Base-by-base conservation (phyloP, 2,888 invertebrate species). In the Aleiodes testaceus region DNA sequence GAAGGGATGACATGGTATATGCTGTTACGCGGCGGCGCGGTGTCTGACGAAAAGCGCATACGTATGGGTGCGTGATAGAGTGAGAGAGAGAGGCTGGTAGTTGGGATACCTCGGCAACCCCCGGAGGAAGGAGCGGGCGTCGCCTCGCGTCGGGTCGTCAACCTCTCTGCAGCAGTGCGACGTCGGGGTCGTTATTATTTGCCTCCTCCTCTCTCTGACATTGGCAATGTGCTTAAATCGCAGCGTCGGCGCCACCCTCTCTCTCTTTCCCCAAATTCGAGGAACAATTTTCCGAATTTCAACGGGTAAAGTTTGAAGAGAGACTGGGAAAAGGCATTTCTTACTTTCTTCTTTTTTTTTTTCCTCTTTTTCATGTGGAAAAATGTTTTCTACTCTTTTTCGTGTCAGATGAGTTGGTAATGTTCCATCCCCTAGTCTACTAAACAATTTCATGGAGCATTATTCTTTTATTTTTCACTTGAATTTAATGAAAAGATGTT, bases 131-230 rank as follows among this genome's bases (percentile, higher is more conserved):
- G 79, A 79, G 84, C 83, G 84, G 84, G 84, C 83, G 83, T 84
- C 82, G 84, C 80, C 83, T 74, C 75, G 69, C 82, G 79, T 80
- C 85, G 81, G 87, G 87, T 87, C 87, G 84, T 84, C 86, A 86
- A 87, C 87, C 87, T 84, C 83, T 84, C 83, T 83, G 84, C 84
- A 79, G 85, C 85, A 87, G 77, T 87, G 84, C 85, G 85, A 84
- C 86, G 85, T 83, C 74, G 75, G 74, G 76, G 77, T 74, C 83
- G 82, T 83, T 84, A 82, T 84, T 82, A 84, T 84, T 84, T 82
- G 82, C 82, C 82, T 77, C 79, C 79, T 75, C 74, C 75, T 70
- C 67, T 70, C 74, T 52, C 55, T 66, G 53, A 47, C 49, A 53
- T 55, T 72, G 74, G 52, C 72, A 64, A 49, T 47, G 64, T 72